phyloP scores from a whole-genome alignment of 2,797 vertebrate species.

The Cygnus olor region DNA sequence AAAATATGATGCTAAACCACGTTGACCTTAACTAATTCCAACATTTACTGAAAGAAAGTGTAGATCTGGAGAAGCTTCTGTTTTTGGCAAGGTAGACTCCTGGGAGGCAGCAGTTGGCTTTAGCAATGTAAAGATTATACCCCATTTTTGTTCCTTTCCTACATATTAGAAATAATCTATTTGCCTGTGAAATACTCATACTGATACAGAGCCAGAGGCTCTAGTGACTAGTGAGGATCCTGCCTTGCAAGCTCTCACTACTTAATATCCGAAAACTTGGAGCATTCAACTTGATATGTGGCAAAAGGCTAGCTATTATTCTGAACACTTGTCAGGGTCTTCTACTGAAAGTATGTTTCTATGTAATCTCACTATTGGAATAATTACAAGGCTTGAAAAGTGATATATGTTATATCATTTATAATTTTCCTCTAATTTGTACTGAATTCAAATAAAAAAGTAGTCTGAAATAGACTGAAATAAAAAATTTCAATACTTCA shows the following conservation, averaged over 20 bases:
- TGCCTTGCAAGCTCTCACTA: not conserved
- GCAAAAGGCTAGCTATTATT: not conserved
- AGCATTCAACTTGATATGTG: not conserved
- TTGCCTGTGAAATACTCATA: not conserved
- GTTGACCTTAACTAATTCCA: not conserved
- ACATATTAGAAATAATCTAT: not conserved
- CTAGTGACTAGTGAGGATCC: not conserved
- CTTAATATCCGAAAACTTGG: not conserved
- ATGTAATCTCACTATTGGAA: not conserved
- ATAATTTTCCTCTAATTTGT: not conserved
- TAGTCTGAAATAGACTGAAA: not conserved
- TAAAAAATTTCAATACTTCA: not conserved
- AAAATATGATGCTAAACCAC: not conserved
- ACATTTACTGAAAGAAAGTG: not conserved
- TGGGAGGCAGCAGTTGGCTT: not conserved
- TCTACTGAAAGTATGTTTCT: not conserved
- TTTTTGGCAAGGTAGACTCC: not conserved
- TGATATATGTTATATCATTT: not conserved
- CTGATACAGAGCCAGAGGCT: not conserved
- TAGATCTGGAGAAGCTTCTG: not conserved
- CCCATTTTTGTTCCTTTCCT: not conserved
- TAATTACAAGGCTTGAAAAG: not conserved
- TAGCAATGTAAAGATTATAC: not conserved
- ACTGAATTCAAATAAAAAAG: not conserved
- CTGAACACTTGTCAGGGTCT: not conserved